A percentile compares a stretch with the other conserved stretches of the same genome.
phyloP scores from a whole-genome alignment of 2,888 invertebrate genomes.

The Ophion ventricosus region DNA sequence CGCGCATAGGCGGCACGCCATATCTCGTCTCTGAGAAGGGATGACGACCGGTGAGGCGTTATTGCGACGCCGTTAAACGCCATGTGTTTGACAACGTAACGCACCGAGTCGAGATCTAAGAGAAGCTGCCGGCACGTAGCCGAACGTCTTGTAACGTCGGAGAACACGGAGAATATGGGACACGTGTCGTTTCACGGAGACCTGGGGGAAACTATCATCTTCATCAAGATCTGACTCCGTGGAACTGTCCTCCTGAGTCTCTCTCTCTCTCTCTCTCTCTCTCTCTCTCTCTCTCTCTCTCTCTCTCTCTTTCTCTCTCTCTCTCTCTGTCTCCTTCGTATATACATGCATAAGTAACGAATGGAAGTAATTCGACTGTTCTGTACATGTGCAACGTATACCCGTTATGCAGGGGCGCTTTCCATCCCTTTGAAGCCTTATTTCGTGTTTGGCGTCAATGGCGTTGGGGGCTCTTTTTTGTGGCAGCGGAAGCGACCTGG shows the following conservation, averaged over 20 bases:
- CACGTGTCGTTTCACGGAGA: conserved; percentile 78
- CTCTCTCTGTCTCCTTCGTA: not conserved
- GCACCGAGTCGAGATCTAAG: conserved; percentile 79
- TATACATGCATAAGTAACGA: not conserved
- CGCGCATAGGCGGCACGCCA: conserved; percentile 30
- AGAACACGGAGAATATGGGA: conserved; percentile 73
- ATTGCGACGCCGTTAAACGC: conserved; percentile 80
- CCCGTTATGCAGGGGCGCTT: not conserved
- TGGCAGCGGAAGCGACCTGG: not conserved
- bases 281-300: not conserved
- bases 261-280: not conserved
- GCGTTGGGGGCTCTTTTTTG: not conserved
- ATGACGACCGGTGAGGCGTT: conserved; percentile 72
- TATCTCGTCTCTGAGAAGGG: conserved; percentile 68
- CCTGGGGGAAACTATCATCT: conserved; percentile 62
- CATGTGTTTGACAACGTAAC: conserved; percentile 82
- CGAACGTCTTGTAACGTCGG: conserved; percentile 64
- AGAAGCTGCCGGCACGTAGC: conserved; percentile 66
- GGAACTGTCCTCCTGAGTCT: conserved; percentile 21
- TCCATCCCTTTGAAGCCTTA: conserved; percentile 1
- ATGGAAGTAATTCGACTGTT: conserved; percentile 16
- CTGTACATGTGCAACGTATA: not conserved
- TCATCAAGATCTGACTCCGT: conserved; percentile 47
- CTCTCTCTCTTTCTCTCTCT: not conserved
- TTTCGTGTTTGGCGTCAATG: not conserved